Evolutionary conservation across 30 jellyfish, hydroid and myxozoan species (phyloP).

Genomic region (Clytia hemisphaerica): DNA sequence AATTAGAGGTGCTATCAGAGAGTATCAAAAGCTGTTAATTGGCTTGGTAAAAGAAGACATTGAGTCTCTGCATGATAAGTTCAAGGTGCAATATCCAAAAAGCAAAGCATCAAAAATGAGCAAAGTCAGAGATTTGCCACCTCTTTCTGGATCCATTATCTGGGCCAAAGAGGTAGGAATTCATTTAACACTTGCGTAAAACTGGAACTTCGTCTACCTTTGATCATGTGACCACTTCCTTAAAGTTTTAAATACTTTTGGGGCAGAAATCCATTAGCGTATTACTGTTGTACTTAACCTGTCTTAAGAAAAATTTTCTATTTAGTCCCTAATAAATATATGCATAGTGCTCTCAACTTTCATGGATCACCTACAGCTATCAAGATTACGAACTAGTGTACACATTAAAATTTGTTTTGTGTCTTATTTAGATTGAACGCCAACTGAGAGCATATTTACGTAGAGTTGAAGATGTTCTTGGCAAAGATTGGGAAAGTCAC

Average conservation of each 20-base stretch:
- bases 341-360: no score
- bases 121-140: slow-evolving; percentile 85
- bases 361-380: no score
- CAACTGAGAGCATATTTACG: slow-evolving; percentile 78
- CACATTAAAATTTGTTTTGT: no score
- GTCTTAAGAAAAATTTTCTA: no score
- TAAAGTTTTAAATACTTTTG: no score
- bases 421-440: slow-evolving; percentile 64
- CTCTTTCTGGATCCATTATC: slow-evolving; percentile 83
- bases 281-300: no score
- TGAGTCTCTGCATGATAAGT: slow-evolving; percentile 86
- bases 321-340: no score
- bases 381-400: no score
- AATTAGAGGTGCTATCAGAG: slow-evolving; percentile 88
- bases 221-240: no score
- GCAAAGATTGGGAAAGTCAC: slow-evolving; percentile 94
- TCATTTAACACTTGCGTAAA: not conserved
- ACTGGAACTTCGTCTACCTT: no score
- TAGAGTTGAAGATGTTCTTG: slow-evolving; percentile 92
- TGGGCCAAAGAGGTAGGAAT: slow-evolving; percentile 79
- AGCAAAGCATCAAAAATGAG: slow-evolving; percentile 91
- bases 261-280: no score
- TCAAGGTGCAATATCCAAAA: slow-evolving; percentile 84
- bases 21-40: slow-evolving; percentile 74
- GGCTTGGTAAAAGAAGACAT: slow-evolving; percentile 86